Evolutionary conservation across 2,113 vertebrate species (phyloP).

Genomic region (Dasyornis broadbenti): DNA sequence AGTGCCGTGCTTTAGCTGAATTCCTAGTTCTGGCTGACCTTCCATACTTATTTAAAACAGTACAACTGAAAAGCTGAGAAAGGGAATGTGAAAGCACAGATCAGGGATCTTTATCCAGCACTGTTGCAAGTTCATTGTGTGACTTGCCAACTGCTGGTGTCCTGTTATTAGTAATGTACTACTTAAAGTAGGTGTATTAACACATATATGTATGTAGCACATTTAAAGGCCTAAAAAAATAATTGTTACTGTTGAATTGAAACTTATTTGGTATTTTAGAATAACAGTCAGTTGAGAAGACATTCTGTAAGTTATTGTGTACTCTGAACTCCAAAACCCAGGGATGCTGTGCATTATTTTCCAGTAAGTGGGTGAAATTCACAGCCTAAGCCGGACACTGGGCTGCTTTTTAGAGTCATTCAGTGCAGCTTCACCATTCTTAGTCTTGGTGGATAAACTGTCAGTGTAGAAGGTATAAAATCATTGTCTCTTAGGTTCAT

Average conservation of each 20-base stretch:
- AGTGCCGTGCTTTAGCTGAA: background rate
- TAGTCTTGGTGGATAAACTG: background rate
- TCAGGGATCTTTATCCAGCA: background rate
- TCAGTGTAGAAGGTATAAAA: background rate
- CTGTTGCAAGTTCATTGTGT: background rate
- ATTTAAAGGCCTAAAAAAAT: background rate
- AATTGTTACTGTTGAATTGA: background rate
- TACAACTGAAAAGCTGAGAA: background rate
- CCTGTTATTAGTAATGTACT: background rate
- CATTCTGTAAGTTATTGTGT: background rate
- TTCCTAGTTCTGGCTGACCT: background rate
- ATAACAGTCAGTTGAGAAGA: background rate
- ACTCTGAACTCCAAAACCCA: background rate
- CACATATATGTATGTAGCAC: background rate
- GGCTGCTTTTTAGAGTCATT: background rate
- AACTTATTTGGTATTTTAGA: background rate
- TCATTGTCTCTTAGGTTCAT: background rate
- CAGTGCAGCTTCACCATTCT: background rate
- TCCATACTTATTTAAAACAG: background rate
- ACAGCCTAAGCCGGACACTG: background rate
- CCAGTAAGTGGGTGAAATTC: background rate
- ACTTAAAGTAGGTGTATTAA: background rate
- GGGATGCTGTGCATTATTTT: background rate
- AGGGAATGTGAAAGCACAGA: background rate
- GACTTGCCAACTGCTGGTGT: background rate